Conservation (phyloP, 2,113 vertebrate species). For the Donacobius atricapilla region DNA sequence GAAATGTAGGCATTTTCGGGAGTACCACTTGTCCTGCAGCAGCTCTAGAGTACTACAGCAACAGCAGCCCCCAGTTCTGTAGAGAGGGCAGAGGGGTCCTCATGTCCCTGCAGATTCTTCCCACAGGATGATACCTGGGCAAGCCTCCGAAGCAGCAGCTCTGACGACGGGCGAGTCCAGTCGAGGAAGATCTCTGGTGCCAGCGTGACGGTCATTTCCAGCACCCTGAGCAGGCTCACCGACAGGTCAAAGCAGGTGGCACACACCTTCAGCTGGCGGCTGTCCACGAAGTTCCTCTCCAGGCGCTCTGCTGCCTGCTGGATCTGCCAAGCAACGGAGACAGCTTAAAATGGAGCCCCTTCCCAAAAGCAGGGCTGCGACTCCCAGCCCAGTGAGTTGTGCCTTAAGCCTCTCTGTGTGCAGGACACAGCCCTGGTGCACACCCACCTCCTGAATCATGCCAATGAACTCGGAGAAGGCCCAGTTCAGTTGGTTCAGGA, state of each 20-base stretch:
- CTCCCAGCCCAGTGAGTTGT: background rate
- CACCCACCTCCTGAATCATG: slow-evolving; percentile 97
- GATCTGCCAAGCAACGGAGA: slow-evolving; percentile 75
- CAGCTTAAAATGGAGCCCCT: background rate
- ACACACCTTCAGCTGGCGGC: slow-evolving; percentile 95
- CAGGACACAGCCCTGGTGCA: background rate
- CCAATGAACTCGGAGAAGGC: slow-evolving; percentile 98
- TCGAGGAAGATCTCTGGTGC: slow-evolving; percentile 95
- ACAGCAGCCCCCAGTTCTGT: background rate
- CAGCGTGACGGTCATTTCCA: slow-evolving; percentile 95
- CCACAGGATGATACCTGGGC: slow-evolving; percentile 81
- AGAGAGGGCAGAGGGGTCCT: background rate
- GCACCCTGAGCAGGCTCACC: slow-evolving; percentile 91
- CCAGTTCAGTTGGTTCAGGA: slow-evolving; percentile 99
- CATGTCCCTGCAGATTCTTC: background rate
- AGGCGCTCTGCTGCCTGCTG: slow-evolving; percentile 96
- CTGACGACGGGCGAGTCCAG: slow-evolving; percentile 88
- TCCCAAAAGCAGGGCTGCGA: fast-evolving
- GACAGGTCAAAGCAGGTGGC: slow-evolving; percentile 98
- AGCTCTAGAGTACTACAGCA: background rate
- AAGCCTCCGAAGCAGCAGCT: slow-evolving; percentile 90
- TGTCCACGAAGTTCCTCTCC: slow-evolving; percentile 97
- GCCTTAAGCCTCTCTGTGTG: fast-evolving
- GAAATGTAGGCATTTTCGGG: background rate
- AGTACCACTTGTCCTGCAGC: background rate